phyloP scores from a whole-genome alignment of 2,113 vertebrate species.

The Pteruthius melanotis region DNA sequence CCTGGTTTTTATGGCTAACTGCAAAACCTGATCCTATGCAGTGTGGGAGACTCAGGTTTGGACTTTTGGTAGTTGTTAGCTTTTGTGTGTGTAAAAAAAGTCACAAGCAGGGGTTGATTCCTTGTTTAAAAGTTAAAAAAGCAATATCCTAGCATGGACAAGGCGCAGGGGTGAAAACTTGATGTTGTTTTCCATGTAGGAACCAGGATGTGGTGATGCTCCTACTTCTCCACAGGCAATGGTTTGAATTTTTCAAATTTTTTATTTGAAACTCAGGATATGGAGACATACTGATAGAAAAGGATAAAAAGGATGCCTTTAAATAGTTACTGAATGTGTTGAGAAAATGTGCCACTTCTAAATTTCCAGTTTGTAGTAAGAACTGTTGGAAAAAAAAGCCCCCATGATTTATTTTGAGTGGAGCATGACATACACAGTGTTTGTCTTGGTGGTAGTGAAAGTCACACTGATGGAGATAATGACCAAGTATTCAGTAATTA shows the following conservation, averaged over 20 bases:
- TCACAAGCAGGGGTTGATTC: not conserved
- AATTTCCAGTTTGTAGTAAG: not conserved
- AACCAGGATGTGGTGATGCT: not conserved
- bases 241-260: not conserved
- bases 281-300: not conserved
- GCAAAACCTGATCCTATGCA: not conserved
- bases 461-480: not conserved
- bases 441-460: not conserved
- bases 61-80: not conserved
- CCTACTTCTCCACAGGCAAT: not conserved
- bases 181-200: rapidly evolving
- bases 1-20: not conserved
- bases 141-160: not conserved
- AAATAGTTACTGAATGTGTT: not conserved
- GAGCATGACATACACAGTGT: not conserved
- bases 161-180: not conserved
- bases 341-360: not conserved
- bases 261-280: not conserved
- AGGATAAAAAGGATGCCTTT: not conserved
- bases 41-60: not conserved
- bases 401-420: not conserved
- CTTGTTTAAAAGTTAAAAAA: not conserved
- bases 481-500: not conserved
- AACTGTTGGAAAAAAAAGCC: not conserved
- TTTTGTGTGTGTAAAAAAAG: not conserved